Conservation (phyloP, 2,113 vertebrate genomes). For the Stigmatopora nigra region DNA sequence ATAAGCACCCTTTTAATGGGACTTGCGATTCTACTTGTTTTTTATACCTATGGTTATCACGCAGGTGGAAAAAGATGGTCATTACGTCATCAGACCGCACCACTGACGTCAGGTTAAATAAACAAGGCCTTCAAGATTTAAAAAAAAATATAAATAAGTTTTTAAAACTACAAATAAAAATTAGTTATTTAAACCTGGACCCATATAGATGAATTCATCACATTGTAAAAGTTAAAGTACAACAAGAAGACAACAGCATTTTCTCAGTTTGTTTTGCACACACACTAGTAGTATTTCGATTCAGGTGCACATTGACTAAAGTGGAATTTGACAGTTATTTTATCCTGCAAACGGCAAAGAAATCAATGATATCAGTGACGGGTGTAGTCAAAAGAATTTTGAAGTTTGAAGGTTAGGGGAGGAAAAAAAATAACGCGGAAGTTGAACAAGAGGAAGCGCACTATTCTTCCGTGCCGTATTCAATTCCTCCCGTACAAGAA, state of each 20-base stretch:
- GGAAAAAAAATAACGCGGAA: slow-evolving; percentile 60
- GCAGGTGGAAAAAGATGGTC: slow-evolving; percentile 2
- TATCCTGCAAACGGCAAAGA: not conserved
- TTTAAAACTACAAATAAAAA: not conserved
- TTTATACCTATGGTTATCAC: not conserved
- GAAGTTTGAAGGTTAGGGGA: slow-evolving; percentile 6
- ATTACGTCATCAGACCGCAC: slow-evolving; percentile 5
- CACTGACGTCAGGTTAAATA: not conserved
- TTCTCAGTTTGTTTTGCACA: no score
- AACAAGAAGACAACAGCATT: no score
- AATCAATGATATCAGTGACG: rapidly evolving
- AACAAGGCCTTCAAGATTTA: slow-evolving; percentile 29
- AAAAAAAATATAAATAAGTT: not conserved
- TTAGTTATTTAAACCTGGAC: not conserved
- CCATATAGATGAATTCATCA: not conserved
- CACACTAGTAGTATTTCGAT: not conserved
- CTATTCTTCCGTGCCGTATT: not conserved
- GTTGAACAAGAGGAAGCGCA: slow-evolving; percentile 34
- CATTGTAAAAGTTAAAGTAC: not conserved
- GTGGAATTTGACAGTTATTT: not conserved
- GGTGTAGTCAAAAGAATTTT: slow-evolving; percentile 30
- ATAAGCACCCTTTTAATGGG: no score
- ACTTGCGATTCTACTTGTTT: not conserved
- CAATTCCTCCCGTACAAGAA: not conserved
- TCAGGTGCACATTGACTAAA: not conserved